These are phyloP conservation scores for Cheilosia urbana DNA, from an alignment of 2,888 invertebrate genomes.

Conservation along the genomic window DNA sequence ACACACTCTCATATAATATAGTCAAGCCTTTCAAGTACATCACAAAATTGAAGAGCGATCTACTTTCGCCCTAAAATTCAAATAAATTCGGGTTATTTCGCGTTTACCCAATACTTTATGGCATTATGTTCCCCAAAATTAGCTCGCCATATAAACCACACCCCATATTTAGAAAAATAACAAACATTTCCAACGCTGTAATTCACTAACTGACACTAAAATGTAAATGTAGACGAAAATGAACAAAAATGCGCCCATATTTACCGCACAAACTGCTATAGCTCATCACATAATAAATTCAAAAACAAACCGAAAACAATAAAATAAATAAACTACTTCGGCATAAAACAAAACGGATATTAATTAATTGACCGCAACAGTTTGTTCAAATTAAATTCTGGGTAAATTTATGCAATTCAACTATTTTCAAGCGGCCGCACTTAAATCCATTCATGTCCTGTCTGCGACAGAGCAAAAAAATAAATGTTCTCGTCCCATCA, in stretches of 20 bases:
- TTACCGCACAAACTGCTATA: slow-evolving; percentile 1
- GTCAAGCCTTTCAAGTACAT: too few relatives aligned
- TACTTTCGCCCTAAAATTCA: too few relatives aligned
- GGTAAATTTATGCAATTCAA: slow-evolving; percentile 61
- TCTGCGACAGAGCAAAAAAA: slow-evolving; percentile 35
- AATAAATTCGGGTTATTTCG: too few relatives aligned
- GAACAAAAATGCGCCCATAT: background rate
- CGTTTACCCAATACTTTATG: too few relatives aligned
- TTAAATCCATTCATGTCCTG: slow-evolving; percentile 32
- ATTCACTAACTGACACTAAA: slow-evolving; percentile 1
- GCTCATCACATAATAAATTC: background rate
- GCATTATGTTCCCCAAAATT: background rate
- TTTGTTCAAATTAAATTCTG: slow-evolving; percentile 57
- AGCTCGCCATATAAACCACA: background rate
- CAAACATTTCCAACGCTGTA: background rate
- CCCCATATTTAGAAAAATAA: background rate
- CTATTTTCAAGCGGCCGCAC: slow-evolving; percentile 45
- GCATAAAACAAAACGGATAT: slow-evolving; percentile 39
- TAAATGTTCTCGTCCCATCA: slow-evolving; percentile 2
- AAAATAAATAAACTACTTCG: slow-evolving; percentile 40
- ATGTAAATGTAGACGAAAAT: background rate
- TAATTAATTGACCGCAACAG: slow-evolving; percentile 69
- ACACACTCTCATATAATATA: too few relatives aligned
- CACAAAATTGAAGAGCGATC: too few relatives aligned
- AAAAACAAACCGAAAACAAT: slow-evolving; percentile 28